Evolutionary conservation across 92 coral and sea anemone species (phyloP), one percentile per base, ranked within the genome.

Genomic region (Blastomussa wellsi): DNA sequence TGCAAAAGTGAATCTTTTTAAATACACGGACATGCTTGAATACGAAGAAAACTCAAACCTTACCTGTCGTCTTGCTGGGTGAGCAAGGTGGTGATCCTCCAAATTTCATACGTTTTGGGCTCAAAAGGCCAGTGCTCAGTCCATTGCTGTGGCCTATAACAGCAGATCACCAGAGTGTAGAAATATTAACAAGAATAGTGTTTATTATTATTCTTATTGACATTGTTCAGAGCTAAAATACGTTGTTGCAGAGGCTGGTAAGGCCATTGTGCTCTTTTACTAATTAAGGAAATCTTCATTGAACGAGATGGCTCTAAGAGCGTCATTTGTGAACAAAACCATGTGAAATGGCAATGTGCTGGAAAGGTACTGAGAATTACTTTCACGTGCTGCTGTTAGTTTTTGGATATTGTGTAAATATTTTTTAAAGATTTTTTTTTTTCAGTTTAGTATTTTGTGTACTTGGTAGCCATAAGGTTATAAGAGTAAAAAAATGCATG

Each of bases 61-160:
- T 84, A 84, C 87, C 87, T 84, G 60, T 84, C 48, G 15, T 84
- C 75, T 74, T 84, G 87, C 76, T 84, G 74, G 81, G 87, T 75
- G 87, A 84, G 79, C 79, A 82, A 82, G 86, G 79, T 37, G 86
- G 86, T 33, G 86, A 82, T 82, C 79, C 79, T 38, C 70, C 86
- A 82, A 82, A 71, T 82, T 82, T 82, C 53, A 82, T 28, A 12
- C 86, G 72, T 33, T 82, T 82, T 31, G 71, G 78, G 28, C 86
- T 82, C 24, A 82, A 35, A 82, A 38, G 84, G 5, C 75, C 76
- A 65, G 33, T 62, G 68, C n/a, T 12, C 68, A 62, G 77, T 15
- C 77, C 53, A 24, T 3, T 82, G 79, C 22, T 38, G 17, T 49
- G 79, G 12, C 13, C 86, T 82, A 36, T 52, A 82, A 66, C 77